Evolutionary conservation across 2,797 vertebrate species (phyloP).

Genomic region (Sparus aurata): DNA sequence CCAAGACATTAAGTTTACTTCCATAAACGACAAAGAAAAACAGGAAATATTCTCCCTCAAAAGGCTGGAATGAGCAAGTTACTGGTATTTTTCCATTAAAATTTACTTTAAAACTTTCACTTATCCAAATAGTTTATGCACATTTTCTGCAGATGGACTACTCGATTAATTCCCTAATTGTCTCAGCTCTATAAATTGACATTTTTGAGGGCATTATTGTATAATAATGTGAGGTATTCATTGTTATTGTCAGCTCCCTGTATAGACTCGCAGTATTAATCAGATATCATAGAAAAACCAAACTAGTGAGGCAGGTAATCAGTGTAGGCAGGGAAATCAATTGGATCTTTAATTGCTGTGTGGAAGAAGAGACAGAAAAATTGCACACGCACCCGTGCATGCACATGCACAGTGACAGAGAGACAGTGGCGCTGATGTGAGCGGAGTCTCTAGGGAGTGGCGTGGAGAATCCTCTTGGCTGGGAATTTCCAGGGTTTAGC

Average conservation of each 20-base stretch:
- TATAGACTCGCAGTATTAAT: conserved; percentile 45
- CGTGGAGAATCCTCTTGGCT: conserved; percentile 82
- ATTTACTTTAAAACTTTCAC: neutral
- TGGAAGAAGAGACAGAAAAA: conserved; percentile 63
- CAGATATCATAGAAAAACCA: conserved; percentile 59
- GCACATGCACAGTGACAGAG: conserved; percentile 24
- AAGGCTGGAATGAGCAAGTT: neutral
- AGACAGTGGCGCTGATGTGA: conserved; percentile 64
- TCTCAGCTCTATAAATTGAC: neutral
- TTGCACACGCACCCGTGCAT: conserved; percentile 18
- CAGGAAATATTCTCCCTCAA: neutral
- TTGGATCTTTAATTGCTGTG: conserved; percentile 76
- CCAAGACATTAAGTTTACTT: neutral
- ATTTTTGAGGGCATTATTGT: neutral
- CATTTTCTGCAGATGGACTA: neutral
- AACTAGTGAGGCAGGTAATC: conserved; percentile 75
- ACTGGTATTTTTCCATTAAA: neutral
- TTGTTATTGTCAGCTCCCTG: conserved; percentile 11
- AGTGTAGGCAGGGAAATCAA: conserved; percentile 75
- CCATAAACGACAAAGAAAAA: neutral
- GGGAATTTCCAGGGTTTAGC: conserved; percentile 78
- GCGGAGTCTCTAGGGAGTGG: conserved; percentile 74
- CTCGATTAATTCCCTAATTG: neutral
- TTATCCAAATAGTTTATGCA: neutral
- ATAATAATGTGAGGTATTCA: neutral